Conservation (phyloP, 1,140 invertebrate genomes). For the Mya arenaria region DNA sequence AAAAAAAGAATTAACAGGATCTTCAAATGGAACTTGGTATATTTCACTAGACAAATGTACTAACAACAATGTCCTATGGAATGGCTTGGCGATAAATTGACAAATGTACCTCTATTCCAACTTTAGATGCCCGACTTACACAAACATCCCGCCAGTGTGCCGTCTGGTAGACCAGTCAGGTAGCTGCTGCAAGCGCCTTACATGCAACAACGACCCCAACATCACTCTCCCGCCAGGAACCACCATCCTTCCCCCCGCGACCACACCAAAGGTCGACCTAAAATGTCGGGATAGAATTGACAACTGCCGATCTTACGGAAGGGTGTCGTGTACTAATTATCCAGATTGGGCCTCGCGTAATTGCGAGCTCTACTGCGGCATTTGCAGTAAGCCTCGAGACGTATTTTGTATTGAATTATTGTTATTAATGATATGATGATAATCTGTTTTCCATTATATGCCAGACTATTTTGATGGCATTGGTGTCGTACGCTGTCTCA, state of each 20-base stretch:
- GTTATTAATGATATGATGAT: too few relatives aligned
- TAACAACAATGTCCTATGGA: too few relatives aligned
- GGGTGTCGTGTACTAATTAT: constrained; percentile 51
- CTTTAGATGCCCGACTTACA: constrained; percentile 64
- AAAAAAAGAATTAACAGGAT: too few relatives aligned
- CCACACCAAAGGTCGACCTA: constrained; percentile 14
- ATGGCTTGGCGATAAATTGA: too few relatives aligned
- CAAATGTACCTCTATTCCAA: too few relatives aligned
- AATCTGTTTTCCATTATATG: too few relatives aligned
- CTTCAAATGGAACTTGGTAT: too few relatives aligned
- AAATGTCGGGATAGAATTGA: constrained; percentile 58
- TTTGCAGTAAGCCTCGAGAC: constrained; percentile 54
- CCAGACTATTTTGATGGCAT: too few relatives aligned
- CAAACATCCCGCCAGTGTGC: constrained; percentile 60
- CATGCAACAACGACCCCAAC: constrained; percentile 30
- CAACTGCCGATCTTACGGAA: constrained; percentile 62
- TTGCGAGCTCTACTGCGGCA: constrained; percentile 53
- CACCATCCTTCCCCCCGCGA: background rate
- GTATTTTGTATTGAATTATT: too few relatives aligned
- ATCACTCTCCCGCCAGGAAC: background rate
- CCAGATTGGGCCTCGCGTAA: constrained; percentile 62
- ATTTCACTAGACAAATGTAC: too few relatives aligned
- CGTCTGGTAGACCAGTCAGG: constrained; percentile 30
- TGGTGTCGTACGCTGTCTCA: too few relatives aligned
- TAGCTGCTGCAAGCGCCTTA: constrained; percentile 49